Conservation (phyloP, 2,797 vertebrate genomes). For the Galago senegalensis region DNA sequence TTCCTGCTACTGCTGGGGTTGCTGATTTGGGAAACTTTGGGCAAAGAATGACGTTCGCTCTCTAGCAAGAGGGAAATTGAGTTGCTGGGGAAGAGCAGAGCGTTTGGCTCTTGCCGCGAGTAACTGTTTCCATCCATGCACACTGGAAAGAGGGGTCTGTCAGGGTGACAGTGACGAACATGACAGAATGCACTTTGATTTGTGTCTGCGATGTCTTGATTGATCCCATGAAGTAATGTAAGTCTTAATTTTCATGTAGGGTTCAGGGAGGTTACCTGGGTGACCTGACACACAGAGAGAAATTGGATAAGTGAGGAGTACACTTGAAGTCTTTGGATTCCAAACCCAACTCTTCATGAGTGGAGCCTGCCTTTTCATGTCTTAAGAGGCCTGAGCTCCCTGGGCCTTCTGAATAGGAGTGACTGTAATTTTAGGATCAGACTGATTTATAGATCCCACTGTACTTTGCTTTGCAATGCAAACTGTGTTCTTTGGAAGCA, state of each 20-base stretch:
- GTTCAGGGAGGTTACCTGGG: background rate
- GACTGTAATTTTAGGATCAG: background rate
- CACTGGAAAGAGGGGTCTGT: background rate
- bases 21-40: constrained; percentile 60
- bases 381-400: background rate
- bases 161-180: background rate
- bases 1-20: background rate
- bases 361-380: background rate
- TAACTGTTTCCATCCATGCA: background rate
- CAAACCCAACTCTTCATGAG: background rate
- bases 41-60: constrained; percentile 38
- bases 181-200: background rate
- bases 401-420: no score
- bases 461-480: background rate
- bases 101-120: background rate
- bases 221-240: background rate
- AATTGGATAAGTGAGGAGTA: background rate
- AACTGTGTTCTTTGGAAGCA: background rate
- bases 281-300: background rate
- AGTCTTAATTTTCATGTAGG: background rate
- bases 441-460: background rate
- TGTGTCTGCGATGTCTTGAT: background rate
- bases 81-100: background rate
- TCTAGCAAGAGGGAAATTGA: background rate
- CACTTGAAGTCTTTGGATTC: background rate